Conservation (phyloP, 2,888 invertebrate genomes). For the Zonitis immaculata region DNA sequence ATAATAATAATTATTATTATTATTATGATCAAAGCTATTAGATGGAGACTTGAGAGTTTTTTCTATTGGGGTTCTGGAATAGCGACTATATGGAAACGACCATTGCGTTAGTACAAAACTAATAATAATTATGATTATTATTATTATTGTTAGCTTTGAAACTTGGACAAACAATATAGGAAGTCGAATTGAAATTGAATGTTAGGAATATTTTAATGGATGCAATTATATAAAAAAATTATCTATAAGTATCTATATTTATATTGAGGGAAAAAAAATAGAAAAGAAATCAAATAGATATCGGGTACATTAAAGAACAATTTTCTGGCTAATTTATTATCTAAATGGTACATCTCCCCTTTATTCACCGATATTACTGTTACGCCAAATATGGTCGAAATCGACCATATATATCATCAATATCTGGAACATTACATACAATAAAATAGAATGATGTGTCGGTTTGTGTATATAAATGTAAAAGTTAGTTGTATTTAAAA, state of each 20-base stretch:
- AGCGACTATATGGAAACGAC: not conserved
- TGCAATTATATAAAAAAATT: no score
- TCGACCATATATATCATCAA: constrained; percentile 16
- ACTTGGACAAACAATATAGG: no score
- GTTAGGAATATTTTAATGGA: no score
- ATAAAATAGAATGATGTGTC: constrained; percentile 16
- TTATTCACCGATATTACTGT: constrained; percentile 19
- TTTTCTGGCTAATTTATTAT: constrained; percentile 21
- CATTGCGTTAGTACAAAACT: constrained; percentile 11
- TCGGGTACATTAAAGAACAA: constrained; percentile 18
- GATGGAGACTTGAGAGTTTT: constrained; percentile 8
- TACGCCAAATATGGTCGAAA: constrained; percentile 20
- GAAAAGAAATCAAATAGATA: constrained; percentile 6
- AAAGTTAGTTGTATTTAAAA: not conserved
- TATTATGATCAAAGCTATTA: constrained; percentile 12
- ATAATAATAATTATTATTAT: no score
- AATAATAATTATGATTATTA: no score
- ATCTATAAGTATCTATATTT: no score
- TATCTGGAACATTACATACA: constrained; percentile 17
- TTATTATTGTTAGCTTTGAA: no score
- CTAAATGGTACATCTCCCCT: constrained; percentile 23
- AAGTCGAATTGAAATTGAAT: no score
- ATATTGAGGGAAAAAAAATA: no score
- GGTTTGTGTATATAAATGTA: not conserved
- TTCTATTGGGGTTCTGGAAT: no score